Evolutionary conservation across 2,113 vertebrate species (phyloP).

Genomic region (Galeopterus variegatus): DNA sequence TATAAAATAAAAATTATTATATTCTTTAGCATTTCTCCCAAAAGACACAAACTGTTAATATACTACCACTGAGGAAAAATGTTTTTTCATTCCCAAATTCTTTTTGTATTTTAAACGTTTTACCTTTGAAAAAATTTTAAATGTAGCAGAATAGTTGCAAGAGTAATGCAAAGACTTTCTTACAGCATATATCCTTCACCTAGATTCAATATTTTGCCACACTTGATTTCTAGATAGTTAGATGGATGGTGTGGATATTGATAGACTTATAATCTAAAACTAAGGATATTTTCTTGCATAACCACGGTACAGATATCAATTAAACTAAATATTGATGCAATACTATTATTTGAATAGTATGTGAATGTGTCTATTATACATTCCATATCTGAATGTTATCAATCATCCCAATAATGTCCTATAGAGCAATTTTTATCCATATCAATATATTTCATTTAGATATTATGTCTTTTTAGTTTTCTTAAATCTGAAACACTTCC

Average conservation of each 20-base stretch:
- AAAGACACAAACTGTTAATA: conserved; percentile 17
- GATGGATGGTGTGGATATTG: not conserved
- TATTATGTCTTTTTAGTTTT: not conserved
- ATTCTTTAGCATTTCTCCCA: not conserved
- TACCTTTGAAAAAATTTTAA: not conserved
- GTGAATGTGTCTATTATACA: not conserved
- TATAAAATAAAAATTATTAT: not conserved
- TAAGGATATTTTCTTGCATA: not conserved
- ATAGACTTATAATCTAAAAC: not conserved
- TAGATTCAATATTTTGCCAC: not conserved
- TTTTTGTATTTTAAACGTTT: not conserved
- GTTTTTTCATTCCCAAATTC: not conserved
- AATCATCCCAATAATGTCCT: not conserved
- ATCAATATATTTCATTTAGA: not conserved
- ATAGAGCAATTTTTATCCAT: not conserved
- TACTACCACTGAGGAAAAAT: not conserved
- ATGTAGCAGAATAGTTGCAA: not conserved
- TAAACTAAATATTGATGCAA: not conserved
- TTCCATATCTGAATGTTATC: not conserved
- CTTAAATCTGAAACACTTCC: not conserved
- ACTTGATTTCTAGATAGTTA: not conserved
- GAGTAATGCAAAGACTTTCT: not conserved
- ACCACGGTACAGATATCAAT: not conserved
- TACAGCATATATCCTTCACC: not conserved
- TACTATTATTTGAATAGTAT: not conserved